Evolutionary conservation across 2,888 invertebrate species (phyloP), one percentile per base, ranked within the genome.

Genomic region (Torymus texanus): DNA sequence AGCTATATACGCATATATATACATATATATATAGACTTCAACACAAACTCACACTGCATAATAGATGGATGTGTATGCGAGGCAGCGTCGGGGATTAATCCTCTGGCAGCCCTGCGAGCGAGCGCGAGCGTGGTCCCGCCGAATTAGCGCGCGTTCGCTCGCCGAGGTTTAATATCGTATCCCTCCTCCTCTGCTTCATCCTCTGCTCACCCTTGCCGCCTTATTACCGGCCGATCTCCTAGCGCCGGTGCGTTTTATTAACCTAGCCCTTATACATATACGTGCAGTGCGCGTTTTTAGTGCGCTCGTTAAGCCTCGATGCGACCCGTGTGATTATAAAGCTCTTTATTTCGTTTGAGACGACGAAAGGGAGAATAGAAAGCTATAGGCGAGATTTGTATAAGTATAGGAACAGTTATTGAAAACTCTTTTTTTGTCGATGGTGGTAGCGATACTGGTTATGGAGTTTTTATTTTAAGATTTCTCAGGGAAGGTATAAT

Each of bases 181-280:
- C 11, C 53, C n/a, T 14, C 18, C 18, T n/a, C 51, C 63, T 29
- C 14, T 14, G 14, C 16, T 10, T 29, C 56, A 29, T 5, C 65
- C 8, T 11, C 58, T 16, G 10, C 59, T 8, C 41, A 8, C 41
- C 29, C 8, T 41, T 8, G 41, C 21, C 21, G 72, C 59, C 78
- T 66, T 78, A 78, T 73, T 73, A 78, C 65, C 58, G 59, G 11
- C 65, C 53, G 73, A 78, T 71, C 62, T 65, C 24, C 24, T 21
- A 21, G 16, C 55, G 61, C 62, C 70, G 56, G 62, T 76, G 56
- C 62, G 62, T 76, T 76, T 76, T 76, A 76, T 70, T 62, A 76
- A 70, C 58, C 68, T 21, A 41, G 41, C 41, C 41, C 41, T 41
- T 21, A 21, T 21, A 41, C 2, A 21, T 21, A 41, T 41, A 41